phyloP scores from a whole-genome alignment of 2,797 vertebrate genomes.

The Lepidocolaptes lacrymiger region DNA sequence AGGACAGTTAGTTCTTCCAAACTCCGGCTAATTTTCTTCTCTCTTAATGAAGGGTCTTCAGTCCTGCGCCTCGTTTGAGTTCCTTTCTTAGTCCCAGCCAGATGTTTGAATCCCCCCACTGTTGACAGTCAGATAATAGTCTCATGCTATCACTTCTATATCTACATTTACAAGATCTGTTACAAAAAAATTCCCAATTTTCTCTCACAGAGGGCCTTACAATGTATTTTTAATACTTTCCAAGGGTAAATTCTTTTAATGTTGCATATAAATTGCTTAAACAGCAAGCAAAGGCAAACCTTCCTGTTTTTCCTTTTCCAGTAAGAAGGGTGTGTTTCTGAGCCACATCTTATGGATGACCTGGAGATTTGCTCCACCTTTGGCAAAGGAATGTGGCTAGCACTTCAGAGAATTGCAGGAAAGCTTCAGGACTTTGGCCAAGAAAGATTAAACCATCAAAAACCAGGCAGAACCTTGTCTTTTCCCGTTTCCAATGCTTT shows the following conservation, averaged over 20 bases:
- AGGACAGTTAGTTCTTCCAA: background rate
- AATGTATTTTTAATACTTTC: conserved; percentile 21
- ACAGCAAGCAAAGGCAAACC: conserved; percentile 7
- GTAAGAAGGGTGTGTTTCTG: conserved; percentile 30
- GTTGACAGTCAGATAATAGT: conserved; percentile 15
- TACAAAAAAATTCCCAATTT: background rate
- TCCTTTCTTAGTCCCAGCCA: background rate
- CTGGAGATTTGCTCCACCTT: conserved; percentile 10
- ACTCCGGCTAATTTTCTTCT: background rate
- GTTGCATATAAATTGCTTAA: conserved; percentile 10
- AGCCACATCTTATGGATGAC: conserved; percentile 50
- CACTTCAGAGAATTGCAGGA: conserved; percentile 48
- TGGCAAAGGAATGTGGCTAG: conserved; percentile 31
- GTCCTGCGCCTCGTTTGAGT: background rate
- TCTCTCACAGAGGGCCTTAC: conserved; percentile 7
- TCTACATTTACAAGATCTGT: background rate
- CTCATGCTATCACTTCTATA: background rate
- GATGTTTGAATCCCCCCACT: background rate
- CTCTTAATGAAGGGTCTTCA: background rate
- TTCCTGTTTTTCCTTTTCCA: conserved; percentile 37
- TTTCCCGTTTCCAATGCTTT: conserved; percentile 41
- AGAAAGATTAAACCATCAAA: conserved; percentile 48
- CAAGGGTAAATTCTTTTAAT: conserved; percentile 31
- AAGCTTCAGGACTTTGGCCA: conserved; percentile 25
- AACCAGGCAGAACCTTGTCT: conserved; percentile 32